A percentile compares a stretch with the other conserved stretches of the same genome.
Evolutionary conservation across 2,888 invertebrate species (phyloP).

Genomic region (Cantharis nigra): DNA sequence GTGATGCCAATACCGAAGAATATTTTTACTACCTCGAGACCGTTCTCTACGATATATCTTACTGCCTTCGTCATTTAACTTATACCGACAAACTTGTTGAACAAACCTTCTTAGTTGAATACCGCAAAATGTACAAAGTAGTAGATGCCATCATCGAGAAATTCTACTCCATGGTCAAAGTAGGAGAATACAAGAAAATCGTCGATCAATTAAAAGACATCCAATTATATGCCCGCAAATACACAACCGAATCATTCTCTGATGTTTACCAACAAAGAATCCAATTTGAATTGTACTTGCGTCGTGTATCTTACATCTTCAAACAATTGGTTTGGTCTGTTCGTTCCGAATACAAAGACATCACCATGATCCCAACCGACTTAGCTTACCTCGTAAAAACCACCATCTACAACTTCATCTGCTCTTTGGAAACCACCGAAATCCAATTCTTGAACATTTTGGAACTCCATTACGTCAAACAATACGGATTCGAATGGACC

Average conservation of each 20-base stretch:
- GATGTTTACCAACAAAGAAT: not conserved
- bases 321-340: constrained; percentile 9
- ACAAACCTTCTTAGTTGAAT: constrained; percentile 8
- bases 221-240: constrained; percentile 6
- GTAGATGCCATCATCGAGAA: constrained; percentile 10
- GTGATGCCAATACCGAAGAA: not conserved
- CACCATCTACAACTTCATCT: not conserved
- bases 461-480: not conserved
- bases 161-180: not conserved
- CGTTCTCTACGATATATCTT: not conserved
- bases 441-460: constrained; percentile 1
- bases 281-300: not conserved
- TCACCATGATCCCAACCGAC: not conserved
- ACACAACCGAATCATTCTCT: not conserved
- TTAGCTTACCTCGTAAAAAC: not conserved
- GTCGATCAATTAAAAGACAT: constrained; percentile 10
- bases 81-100: constrained; percentile 1
- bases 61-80: not conserved
- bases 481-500: not conserved
- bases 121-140: constrained; percentile 11
- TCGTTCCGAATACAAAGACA: constrained; percentile 1
- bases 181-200: constrained; percentile 4
- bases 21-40: constrained; percentile 4
- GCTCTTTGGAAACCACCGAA: not conserved
- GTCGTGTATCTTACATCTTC: constrained; percentile 2